Evolutionary conservation across 2,797 vertebrate species (phyloP).

Genomic region (Perodicticus potto): DNA sequence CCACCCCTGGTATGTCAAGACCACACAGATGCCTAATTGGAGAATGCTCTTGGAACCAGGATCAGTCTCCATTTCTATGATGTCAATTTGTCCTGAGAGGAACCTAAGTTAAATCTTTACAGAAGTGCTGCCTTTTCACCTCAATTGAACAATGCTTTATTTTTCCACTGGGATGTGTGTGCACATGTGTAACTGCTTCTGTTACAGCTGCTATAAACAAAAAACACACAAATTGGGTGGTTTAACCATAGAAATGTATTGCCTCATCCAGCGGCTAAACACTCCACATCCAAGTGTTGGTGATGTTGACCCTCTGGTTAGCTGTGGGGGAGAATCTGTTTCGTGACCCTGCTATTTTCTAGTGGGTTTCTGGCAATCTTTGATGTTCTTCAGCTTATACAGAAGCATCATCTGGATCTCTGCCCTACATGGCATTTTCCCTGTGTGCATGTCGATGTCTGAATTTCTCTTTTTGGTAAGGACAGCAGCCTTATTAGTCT

Average conservation of each 20-base stretch:
- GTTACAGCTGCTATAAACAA: background rate
- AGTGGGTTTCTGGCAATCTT: background rate
- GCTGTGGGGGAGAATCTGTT: background rate
- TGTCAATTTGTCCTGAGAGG: background rate
- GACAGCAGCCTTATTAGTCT: background rate
- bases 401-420: background rate
- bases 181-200: background rate
- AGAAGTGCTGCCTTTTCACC: background rate
- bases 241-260: background rate
- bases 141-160: background rate
- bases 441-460: background rate
- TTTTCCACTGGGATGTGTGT: background rate
- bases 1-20: background rate
- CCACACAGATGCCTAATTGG: background rate
- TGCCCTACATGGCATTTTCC: background rate
- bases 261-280: background rate
- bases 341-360: background rate
- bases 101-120: background rate
- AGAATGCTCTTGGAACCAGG: background rate
- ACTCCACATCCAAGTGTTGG: background rate
- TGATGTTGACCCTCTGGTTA: background rate
- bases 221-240: background rate
- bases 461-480: background rate
- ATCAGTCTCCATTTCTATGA: background rate
- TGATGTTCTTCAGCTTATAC: background rate